Evolutionary conservation across 1,140 invertebrate species (phyloP).

Genomic region (Calosoma granatense): DNA sequence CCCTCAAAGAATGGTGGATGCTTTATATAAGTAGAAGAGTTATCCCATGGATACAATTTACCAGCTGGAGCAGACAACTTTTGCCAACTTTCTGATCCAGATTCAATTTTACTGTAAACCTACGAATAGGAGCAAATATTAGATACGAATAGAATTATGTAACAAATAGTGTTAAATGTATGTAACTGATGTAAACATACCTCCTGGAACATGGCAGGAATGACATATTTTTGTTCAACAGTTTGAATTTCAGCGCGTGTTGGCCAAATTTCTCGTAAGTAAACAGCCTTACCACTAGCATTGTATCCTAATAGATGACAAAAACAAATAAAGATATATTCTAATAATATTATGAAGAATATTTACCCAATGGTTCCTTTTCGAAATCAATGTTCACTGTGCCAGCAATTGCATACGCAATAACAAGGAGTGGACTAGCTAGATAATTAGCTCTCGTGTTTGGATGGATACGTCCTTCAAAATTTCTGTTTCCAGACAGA

Average conservation of each 20-base stretch:
- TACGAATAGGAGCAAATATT: no score
- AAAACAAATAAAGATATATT: slow-evolving; percentile 4
- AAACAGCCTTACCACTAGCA: slow-evolving; percentile 64
- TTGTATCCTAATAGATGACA: slow-evolving; percentile 43
- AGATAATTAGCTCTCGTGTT: slow-evolving; percentile 94
- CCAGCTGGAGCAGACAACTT: slow-evolving; percentile 65
- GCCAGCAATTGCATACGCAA: slow-evolving; percentile 94
- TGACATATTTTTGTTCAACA: slow-evolving; percentile 82
- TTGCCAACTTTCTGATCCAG: slow-evolving; percentile 82
- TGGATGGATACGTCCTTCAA: slow-evolving; percentile 95
- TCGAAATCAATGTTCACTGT: slow-evolving; percentile 93
- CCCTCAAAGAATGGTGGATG: slow-evolving; percentile 91
- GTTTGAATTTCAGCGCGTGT: slow-evolving; percentile 79
- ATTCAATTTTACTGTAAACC: slow-evolving; percentile 76
- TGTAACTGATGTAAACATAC: slow-evolving; percentile 37
- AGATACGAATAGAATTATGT: slow-evolving; percentile 4
- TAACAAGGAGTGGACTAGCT: slow-evolving; percentile 88
- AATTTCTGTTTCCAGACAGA: slow-evolving; percentile 93
- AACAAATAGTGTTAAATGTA: slow-evolving; percentile 5
- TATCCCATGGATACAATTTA: slow-evolving; percentile 88
- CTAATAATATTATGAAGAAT: slow-evolving; percentile 6
- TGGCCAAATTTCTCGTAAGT: slow-evolving; percentile 92
- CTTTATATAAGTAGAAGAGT: slow-evolving; percentile 90
- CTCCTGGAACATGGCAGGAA: slow-evolving; percentile 96
- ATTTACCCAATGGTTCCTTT: slow-evolving; percentile 66